phyloP scores from a whole-genome alignment of 2,113 vertebrate species.

The Anguilla rostrata region DNA sequence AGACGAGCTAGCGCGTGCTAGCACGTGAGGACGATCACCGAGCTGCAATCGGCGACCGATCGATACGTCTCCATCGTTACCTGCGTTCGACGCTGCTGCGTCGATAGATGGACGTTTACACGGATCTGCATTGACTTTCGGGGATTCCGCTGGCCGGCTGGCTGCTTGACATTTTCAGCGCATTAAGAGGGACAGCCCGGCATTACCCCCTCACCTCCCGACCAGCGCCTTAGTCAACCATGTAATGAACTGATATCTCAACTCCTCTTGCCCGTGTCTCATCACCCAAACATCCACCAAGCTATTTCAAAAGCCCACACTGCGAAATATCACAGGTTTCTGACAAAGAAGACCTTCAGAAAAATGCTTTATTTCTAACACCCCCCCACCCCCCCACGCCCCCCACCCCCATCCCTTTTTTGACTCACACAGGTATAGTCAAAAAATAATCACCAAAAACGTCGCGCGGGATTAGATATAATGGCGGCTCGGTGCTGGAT shows the following conservation, averaged over 20 bases:
- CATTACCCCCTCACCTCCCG: background rate
- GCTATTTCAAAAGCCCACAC: background rate
- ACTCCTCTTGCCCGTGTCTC: background rate
- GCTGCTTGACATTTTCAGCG: background rate
- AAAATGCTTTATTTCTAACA: background rate
- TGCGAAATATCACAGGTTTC: background rate
- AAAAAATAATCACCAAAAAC: background rate
- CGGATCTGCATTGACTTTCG: background rate
- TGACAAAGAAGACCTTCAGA: background rate
- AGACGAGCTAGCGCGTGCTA: background rate
- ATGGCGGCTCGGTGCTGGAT: background rate
- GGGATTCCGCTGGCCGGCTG: background rate
- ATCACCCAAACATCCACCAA: background rate
- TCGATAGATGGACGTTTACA: slow-evolving; percentile 20
- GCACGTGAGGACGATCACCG: slow-evolving; percentile 32
- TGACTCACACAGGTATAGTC: background rate
- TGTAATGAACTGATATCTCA: background rate
- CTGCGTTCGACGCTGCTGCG: slow-evolving; percentile 28
- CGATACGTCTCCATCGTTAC: slow-evolving; percentile 42
- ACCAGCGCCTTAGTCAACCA: background rate
- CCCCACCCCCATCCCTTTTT: background rate
- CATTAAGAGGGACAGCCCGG: background rate
- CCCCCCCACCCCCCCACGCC: too few relatives aligned
- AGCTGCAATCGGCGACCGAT: slow-evolving; percentile 39
- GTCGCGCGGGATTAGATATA: background rate